Percentiles rank a stretch among this genome's conserved stretches.
Conservation (phyloP, 2,797 vertebrate species). For the Rhinophrynus dorsalis region DNA sequence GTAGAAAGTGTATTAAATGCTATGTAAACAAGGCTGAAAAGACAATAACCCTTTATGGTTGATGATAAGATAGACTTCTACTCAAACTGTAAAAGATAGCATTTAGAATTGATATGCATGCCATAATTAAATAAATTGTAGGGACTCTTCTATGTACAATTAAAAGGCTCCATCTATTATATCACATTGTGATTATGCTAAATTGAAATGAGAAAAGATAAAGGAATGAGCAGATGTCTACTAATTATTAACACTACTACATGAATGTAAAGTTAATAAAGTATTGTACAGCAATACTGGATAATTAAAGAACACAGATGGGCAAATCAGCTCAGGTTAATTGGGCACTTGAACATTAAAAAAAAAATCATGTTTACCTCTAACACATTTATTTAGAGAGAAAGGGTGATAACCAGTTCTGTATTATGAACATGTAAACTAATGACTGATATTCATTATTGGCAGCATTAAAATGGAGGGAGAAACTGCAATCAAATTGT, state of each 20-base stretch:
- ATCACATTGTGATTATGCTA: conserved; percentile 4
- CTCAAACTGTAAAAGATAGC: conserved; percentile 18
- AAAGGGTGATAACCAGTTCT: too few relatives aligned
- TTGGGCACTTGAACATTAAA: not conserved
- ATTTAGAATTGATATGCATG: conserved; percentile 11
- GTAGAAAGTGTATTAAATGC: not conserved
- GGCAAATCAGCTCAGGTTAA: not conserved
- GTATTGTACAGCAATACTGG: not conserved
- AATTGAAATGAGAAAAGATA: conserved; percentile 10
- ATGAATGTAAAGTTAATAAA: not conserved
- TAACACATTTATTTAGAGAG: too few relatives aligned
- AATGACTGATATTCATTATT: too few relatives aligned
- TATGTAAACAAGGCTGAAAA: not conserved
- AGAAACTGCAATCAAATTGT: too few relatives aligned
- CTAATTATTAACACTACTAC: not conserved
- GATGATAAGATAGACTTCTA: not conserved
- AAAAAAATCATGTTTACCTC: too few relatives aligned
- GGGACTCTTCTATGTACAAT: not conserved
- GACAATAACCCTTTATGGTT: not conserved
- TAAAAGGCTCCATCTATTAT: not conserved
- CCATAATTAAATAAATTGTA: conserved; percentile 13
- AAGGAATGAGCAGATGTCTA: conserved; percentile 13
- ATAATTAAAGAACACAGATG: not conserved
- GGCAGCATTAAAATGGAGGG: too few relatives aligned
- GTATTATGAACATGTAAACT: too few relatives aligned